Percentiles rank a stretch among this genome's conserved stretches.
Evolutionary conservation across 2,797 vertebrate genomes (phyloP).

Genomic region (Mastacembelus armatus): DNA sequence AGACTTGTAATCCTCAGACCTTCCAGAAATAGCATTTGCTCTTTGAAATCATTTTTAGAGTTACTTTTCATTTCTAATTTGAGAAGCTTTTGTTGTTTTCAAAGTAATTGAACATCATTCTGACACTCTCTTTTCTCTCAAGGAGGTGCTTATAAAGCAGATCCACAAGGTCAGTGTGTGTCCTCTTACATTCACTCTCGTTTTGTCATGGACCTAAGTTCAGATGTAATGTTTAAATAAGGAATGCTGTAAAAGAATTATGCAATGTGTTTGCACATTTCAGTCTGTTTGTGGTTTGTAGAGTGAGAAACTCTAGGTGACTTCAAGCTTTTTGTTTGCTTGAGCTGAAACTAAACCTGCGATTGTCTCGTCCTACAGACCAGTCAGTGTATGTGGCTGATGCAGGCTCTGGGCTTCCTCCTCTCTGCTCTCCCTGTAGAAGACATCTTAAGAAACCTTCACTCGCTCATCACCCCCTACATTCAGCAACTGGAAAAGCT

Average conservation of each 20-base stretch:
- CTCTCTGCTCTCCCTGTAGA: constrained; percentile 97
- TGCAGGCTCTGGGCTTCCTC: constrained; percentile 98
- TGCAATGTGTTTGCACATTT: constrained; percentile 12
- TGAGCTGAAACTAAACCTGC: constrained; percentile 10
- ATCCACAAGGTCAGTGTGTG: constrained; percentile 95
- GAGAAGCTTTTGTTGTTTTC: constrained; percentile 16
- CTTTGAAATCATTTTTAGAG: constrained; percentile 41
- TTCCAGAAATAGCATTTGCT: constrained; percentile 40
- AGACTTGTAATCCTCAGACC: constrained; percentile 3
- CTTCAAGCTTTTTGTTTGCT: constrained; percentile 8
- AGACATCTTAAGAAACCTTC: constrained; percentile 97
- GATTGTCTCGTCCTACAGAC: constrained; percentile 82
- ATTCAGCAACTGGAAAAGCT: constrained; percentile 99
- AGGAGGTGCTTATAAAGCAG: constrained; percentile 99
- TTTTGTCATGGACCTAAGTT: neutral
- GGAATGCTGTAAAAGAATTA: constrained; percentile 19
- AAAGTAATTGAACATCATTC: constrained; percentile 23
- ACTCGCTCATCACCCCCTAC: constrained; percentile 97
- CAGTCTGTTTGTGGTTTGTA: constrained; percentile 4
- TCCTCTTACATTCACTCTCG: constrained; percentile 15
- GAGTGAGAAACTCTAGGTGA: constrained; percentile 6
- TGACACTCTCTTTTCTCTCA: constrained; percentile 43
- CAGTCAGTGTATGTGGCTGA: constrained; percentile 99
- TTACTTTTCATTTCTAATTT: constrained; percentile 20
- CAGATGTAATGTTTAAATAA: constrained; percentile 37